Conservation (phyloP, 2,113 vertebrate genomes). For the Macaca mulatta region DNA sequence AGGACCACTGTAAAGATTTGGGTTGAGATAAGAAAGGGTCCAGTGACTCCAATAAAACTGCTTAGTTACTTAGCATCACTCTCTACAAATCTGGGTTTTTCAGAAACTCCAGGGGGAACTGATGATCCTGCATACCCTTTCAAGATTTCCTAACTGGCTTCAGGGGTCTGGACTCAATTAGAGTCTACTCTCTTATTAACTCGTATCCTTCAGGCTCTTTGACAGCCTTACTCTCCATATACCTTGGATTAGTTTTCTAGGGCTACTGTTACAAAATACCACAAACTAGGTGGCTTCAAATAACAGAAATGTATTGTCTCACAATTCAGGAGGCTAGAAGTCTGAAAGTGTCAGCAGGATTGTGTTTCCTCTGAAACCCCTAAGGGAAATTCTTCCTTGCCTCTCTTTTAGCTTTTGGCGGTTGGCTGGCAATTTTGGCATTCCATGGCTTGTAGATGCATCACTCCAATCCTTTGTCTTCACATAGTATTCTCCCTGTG, state of each 20-base stretch:
- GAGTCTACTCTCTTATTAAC: neutral
- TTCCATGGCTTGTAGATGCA: neutral
- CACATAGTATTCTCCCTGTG: neutral
- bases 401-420: neutral
- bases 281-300: neutral
- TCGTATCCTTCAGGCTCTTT: neutral
- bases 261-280: neutral
- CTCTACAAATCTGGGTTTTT: slow-evolving; percentile 5
- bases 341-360: neutral
- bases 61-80: neutral
- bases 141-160: neutral
- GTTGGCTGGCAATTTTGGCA: neutral
- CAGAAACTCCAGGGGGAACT: neutral
- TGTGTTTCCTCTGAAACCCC: neutral
- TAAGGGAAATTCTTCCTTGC: neutral
- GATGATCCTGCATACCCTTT: neutral
- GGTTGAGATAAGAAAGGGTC: slow-evolving; percentile 25
- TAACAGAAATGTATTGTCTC: slow-evolving; percentile 21
- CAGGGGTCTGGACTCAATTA: slow-evolving; percentile 28
- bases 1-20: neutral
- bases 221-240: neutral
- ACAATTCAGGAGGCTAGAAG: neutral
- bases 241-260: neutral
- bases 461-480: neutral
- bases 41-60: neutral